Percentiles rank a stretch among this genome's conserved stretches.
These are phyloP conservation scores for Xyrichtys novacula DNA, from an alignment of 2,797 vertebrate genomes.

Conservation along the genomic window DNA sequence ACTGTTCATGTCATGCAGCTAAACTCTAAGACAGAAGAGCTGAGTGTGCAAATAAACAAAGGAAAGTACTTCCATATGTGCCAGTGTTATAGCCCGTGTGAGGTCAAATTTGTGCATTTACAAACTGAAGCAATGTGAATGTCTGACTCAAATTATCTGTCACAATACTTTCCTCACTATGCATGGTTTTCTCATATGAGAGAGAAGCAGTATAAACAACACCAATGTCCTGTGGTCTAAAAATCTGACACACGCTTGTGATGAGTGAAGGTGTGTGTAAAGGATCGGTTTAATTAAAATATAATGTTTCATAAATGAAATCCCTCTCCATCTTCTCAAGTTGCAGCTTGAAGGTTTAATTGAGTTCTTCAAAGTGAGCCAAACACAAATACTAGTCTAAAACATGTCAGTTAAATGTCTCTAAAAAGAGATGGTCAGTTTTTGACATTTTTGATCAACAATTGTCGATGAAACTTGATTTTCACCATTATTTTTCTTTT, in stretches of 20 bases:
- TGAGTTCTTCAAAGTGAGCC: no score
- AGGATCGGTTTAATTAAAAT: constrained; percentile 51
- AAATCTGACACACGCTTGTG: constrained; percentile 64
- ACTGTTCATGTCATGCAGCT: constrained; percentile 44
- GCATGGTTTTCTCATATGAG: constrained; percentile 66
- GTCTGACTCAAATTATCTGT: constrained; percentile 62
- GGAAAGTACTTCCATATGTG: constrained; percentile 64
- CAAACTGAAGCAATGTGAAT: constrained; percentile 40
- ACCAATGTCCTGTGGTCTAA: constrained; percentile 42
- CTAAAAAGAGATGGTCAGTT: no score
- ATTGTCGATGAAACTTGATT: no score
- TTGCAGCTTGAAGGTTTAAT: no score
- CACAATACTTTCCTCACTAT: constrained; percentile 54
- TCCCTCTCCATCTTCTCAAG: constrained; percentile 15
- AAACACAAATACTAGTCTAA: no score
- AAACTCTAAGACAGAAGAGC: constrained; percentile 61
- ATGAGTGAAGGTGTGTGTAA: constrained; percentile 55
- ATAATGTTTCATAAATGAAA: constrained; percentile 34
- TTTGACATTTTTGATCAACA: no score
- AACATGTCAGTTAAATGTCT: no score
- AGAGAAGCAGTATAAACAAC: constrained; percentile 53
- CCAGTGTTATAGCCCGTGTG: constrained; percentile 3
- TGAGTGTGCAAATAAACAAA: constrained; percentile 56
- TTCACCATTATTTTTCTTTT: no score
- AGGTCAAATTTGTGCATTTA: constrained; percentile 38